Base-by-base conservation (phyloP, 2,797 vertebrate species). In the Toxotes lorentzi region DNA sequence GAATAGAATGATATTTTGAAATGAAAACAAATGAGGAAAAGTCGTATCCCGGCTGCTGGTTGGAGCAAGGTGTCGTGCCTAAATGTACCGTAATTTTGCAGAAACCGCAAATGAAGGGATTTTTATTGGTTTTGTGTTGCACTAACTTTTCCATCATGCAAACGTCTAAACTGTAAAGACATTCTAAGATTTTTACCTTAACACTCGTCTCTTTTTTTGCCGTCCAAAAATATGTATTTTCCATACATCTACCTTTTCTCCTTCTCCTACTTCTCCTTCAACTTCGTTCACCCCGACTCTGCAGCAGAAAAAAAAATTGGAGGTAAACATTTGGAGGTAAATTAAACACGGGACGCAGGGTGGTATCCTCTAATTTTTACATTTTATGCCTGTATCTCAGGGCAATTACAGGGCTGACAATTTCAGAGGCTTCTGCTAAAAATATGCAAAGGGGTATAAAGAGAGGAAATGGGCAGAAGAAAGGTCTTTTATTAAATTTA, bases 1-100 rank as follows among this genome's bases (percentile, higher is more conserved):
- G 83, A 82, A 61, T 11, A 3, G 57, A 66, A 13, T 50, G 5
- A 7, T 80, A 65, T 86, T 88, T 85, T 83, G 34, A 83, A 86
- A 77, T 41, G 8, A 73, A 88, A 88, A 87, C 69, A 89, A 81
- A 81, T 23, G 14, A 73, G 48, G 53, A 73, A 48, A 3, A 19
- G 62, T 43, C 2, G 32, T 66, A 32, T 86, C 84, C 76, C 81
- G 45, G 85, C 60, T 76, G 35, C 68, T 79, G 78, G 81, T 80
- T 77, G 64, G 65, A 63, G 54, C 57, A 41, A 76, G 48, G 81
- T 70, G 75, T 73, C 0, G 8, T 50, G 12, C 5, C 2, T 53
- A 61, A 84, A 85, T 9, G 53, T 40, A 41, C 34, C 9, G 1
- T 51, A 5, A 41, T 80, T 81, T 61, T 64, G 40, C 74, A 34